Evolutionary conservation across 53 echinoderm and acorn worm species (phyloP).

Genomic region (Stichopus horrens): DNA sequence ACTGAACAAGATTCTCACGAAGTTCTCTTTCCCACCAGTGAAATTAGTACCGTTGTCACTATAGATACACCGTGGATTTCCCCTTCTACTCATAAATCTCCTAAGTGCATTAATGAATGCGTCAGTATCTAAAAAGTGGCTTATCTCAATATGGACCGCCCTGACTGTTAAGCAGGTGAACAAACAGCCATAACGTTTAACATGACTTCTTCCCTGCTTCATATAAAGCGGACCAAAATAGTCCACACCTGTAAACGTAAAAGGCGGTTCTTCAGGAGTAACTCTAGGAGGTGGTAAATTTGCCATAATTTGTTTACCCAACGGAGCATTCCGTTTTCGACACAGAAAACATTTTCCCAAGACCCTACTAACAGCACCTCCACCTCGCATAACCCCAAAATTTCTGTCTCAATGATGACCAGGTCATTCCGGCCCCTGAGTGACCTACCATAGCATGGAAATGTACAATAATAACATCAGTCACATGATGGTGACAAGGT

Average conservation of each 20-base stretch:
- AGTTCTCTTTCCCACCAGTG: slow-evolving; percentile 49
- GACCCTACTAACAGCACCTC: slow-evolving; percentile 49
- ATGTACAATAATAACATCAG: background rate
- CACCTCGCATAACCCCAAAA: slow-evolving; percentile 57
- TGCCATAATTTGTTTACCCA: slow-evolving; percentile 54
- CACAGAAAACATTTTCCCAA: slow-evolving; percentile 56
- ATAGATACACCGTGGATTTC: slow-evolving; percentile 44
- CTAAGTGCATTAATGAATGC: slow-evolving; percentile 58
- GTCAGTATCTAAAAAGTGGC: slow-evolving; percentile 38
- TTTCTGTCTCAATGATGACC: slow-evolving; percentile 12
- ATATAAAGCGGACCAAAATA: slow-evolving; percentile 55
- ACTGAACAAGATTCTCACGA: slow-evolving; percentile 7
- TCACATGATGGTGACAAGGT: slow-evolving; percentile 15
- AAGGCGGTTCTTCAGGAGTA: slow-evolving; percentile 52
- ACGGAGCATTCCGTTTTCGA: slow-evolving; percentile 37
- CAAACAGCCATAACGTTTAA: slow-evolving; percentile 65
- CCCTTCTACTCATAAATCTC: slow-evolving; percentile 56
- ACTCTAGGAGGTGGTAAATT: slow-evolving; percentile 55
- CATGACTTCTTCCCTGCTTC: slow-evolving; percentile 50
- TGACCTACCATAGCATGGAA: slow-evolving; percentile 31
- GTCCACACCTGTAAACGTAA: slow-evolving; percentile 49
- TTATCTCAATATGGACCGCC: slow-evolving; percentile 54
- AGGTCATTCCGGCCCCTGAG: slow-evolving; percentile 42
- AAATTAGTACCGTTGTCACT: slow-evolving; percentile 68
- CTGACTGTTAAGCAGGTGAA: slow-evolving; percentile 60